Percentiles rank a stretch among this genome's conserved stretches.
Evolutionary conservation across 1,140 invertebrate genomes (phyloP).

Genomic region (Habropoda laboriosa): DNA sequence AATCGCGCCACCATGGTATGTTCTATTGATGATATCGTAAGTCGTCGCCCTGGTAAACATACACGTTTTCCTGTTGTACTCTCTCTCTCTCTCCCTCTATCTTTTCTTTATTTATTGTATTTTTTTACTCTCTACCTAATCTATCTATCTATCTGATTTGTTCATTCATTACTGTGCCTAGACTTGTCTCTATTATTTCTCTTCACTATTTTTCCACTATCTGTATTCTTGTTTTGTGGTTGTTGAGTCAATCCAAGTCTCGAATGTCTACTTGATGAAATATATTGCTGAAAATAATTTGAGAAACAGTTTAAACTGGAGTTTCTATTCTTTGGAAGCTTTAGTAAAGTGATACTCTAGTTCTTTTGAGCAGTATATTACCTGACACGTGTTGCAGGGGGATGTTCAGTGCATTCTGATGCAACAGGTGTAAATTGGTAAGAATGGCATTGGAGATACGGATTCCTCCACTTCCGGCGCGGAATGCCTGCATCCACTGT

Average conservation of each 20-base stretch:
- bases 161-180: slow-evolving; percentile 21
- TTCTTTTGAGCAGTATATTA: not conserved
- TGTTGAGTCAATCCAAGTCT: not conserved
- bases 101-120: slow-evolving; percentile 64
- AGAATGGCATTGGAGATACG: not conserved
- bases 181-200: slow-evolving; percentile 30
- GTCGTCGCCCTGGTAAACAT: slow-evolving; percentile 80
- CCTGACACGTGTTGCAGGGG: not conserved
- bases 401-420: not conserved
- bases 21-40: slow-evolving; percentile 81
- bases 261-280: not conserved
- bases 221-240: not conserved
- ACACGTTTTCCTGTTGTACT: slow-evolving; percentile 69
- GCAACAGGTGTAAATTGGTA: slow-evolving; percentile 8
- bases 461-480: not conserved
- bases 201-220: not conserved
- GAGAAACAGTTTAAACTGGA: not conserved
- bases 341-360: not conserved
- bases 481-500: slow-evolving; percentile 33
- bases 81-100: too few relatives aligned
- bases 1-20: slow-evolving; percentile 76
- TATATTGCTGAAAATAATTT: not conserved
- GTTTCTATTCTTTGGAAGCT: not conserved
- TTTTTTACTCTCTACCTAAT: slow-evolving; percentile 47
- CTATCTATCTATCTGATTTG: slow-evolving; percentile 11